Base-by-base conservation (phyloP, 2,113 vertebrate species). In the Lates calcarifer region DNA sequence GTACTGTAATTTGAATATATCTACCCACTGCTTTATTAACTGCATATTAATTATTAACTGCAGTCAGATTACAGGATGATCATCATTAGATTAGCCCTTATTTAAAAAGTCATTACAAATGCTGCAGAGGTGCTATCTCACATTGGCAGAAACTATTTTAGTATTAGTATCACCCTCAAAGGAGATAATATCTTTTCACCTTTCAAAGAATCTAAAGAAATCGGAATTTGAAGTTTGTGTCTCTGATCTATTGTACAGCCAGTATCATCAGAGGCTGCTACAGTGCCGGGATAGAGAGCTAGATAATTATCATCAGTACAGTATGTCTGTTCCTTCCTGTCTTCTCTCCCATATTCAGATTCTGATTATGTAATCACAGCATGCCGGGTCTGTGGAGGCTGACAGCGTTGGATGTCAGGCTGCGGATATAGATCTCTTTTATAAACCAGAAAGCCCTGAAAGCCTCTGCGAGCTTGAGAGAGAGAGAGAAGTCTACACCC, bases 301-400 rank as follows among this genome's bases (percentile, higher is more conserved):
- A 41, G 73, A 90, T 88, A 89, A 87, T 90, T 87, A 83, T 78
- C 67, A 77, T 82, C 77, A 68, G 77, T 82, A 63, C 77, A 67
- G 45, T 85, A 68, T 77, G 62, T 79, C 66, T 87, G 56, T 55
- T 77, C 63, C 75, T 77, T 80, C 85, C 63, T 86, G 86, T 89
- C 81, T 89, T 84, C 76, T 88, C 81, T 87, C 57, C 77, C 74
- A 82, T 82, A 84, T 84, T 89, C 88, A 90, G 69, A 88, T 79
- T 71, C 41, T 80, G 78, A 84, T 94, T 93, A 93, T 89, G 74
- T 89, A 93, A 93, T 84, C 70, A 35, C 68, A 81, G 82, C 73
- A 68, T 74, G 82, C 69, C 71, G 41, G 78, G 79, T 87, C 81
- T 90, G 86, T 91, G 86, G 89, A 86, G 84, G 87, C 84, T 91